phyloP scores from a whole-genome alignment of 1,140 invertebrate genomes.

The Calephelis virginiensis region DNA sequence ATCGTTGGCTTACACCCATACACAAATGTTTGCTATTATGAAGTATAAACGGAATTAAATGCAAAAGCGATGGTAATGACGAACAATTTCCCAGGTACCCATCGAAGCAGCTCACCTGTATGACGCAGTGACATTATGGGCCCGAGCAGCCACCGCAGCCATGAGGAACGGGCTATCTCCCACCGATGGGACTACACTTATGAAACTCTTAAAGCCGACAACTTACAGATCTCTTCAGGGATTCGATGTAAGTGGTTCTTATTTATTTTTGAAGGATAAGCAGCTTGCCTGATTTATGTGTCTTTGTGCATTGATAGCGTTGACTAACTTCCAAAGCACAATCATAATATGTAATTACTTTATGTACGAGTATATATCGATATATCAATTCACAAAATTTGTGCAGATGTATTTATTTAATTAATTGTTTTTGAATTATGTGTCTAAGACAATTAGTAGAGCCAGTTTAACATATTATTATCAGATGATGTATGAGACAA shows the following conservation, averaged over 20 bases:
- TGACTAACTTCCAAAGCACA: too few species aligned
- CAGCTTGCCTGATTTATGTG: neutral
- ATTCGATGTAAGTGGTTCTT: slow-evolving; percentile 81
- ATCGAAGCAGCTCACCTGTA: slow-evolving; percentile 92
- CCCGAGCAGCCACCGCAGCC: slow-evolving; percentile 86
- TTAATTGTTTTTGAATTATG: too few species aligned
- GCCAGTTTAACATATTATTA: too few species aligned
- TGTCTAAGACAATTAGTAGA: too few species aligned
- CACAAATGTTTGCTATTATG: neutral
- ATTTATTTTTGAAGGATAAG: neutral
- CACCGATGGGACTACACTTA: slow-evolving; percentile 85
- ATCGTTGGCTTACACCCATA: neutral
- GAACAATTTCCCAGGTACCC: slow-evolving; percentile 81
- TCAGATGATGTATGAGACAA: too few species aligned
- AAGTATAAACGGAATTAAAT: neutral
- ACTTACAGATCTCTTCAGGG: slow-evolving; percentile 88
- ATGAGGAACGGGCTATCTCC: slow-evolving; percentile 83
- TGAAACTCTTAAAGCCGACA: slow-evolving; percentile 84
- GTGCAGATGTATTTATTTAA: too few species aligned
- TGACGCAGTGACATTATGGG: slow-evolving; percentile 93
- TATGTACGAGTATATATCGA: too few species aligned
- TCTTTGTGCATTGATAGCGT: too few species aligned
- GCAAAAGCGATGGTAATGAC: neutral
- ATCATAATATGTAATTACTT: too few species aligned
- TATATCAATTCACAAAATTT: too few species aligned